Evolutionary conservation across 2,888 invertebrate genomes (phyloP).

Genomic region (Phlogophora meticulosa): DNA sequence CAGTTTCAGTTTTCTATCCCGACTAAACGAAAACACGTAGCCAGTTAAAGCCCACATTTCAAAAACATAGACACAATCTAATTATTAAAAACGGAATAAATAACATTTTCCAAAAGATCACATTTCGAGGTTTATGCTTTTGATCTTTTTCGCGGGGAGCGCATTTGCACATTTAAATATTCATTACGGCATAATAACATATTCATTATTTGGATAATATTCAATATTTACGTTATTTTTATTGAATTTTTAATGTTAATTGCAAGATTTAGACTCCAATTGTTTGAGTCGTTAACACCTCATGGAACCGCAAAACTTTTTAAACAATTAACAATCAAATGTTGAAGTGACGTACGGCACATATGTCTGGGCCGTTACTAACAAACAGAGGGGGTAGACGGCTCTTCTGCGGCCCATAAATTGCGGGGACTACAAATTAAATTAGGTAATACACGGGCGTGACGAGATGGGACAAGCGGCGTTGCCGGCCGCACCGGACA

Average conservation of each 20-base stretch:
- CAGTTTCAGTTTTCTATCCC: slow-evolving; percentile 36
- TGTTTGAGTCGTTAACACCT: slow-evolving; percentile 20
- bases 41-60: slow-evolving; percentile 2
- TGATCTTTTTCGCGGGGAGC: slow-evolving; percentile 53
- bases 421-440: slow-evolving; percentile 90
- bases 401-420: slow-evolving; percentile 87
- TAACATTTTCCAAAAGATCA: slow-evolving; percentile 38
- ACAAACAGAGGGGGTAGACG: slow-evolving; percentile 81
- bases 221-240: slow-evolving; percentile 41
- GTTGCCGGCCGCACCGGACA: slow-evolving; percentile 83
- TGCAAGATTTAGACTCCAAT: slow-evolving; percentile 25
- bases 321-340: slow-evolving; percentile 66
- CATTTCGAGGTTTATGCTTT: slow-evolving; percentile 38
- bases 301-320: slow-evolving; percentile 32
- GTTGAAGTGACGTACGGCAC: slow-evolving; percentile 65
- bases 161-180: slow-evolving; percentile 65
- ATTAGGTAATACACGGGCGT: slow-evolving; percentile 90
- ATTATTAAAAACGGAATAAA: slow-evolving; percentile 37
- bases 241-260: slow-evolving; percentile 31
- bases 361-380: slow-evolving; percentile 74
- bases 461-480: slow-evolving; percentile 87
- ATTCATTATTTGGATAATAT: slow-evolving; percentile 63
- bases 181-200: slow-evolving; percentile 59
- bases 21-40: slow-evolving; percentile 17
- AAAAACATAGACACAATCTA: slow-evolving; percentile 14